Base-by-base conservation (phyloP, 2,113 vertebrate species). In the Centropristis striata region DNA sequence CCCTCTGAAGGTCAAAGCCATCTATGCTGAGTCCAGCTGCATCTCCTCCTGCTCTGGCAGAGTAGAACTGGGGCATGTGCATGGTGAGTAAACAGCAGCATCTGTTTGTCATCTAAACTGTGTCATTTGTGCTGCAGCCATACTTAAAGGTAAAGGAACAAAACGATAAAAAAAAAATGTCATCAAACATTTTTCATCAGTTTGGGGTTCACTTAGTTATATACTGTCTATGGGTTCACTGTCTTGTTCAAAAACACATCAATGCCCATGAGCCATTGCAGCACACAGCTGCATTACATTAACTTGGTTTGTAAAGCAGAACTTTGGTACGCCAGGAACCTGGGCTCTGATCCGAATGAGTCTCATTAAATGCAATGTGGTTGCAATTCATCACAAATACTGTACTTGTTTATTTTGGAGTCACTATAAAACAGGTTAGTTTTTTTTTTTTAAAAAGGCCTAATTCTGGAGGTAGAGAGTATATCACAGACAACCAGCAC, bases 21-120 rank as follows among this genome's bases (percentile, higher is more conserved):
- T 98, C 65, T 99, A 99, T 67, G 96, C 96, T 1, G 96, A 98
- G 65, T 96, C 95, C 25, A 96, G 96, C 73, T 93, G 88, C 57
- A 66, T 99, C 3, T 95, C 94, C 47, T 98, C 97, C 61, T 70
- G 74, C 79, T 90, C 95, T 54, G 98, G 98, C 46, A 94, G 95
- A 71, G 93, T 99, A 76, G 84, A 96, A 64, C 87, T 99, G 90
- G 98, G 98, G 70, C 95, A 94, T n/a, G 25, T 96, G 71, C 98
- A 99, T 2, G 98, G 97, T 99, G 93, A 97, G 97, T n/a, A 46
- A 68, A n/a, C 32, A 4, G 18, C 20, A 23, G 11, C 49, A 10
- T 18, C 41, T 39, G 1, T 12, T 54, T 1, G 14, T 61, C n/a
- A 42, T 73, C 39, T 54, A 10, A 32, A 46, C 9, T 27, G 25